These are phyloP conservation scores for Chrysina gloriosa DNA, from an alignment of 2,888 invertebrate genomes.

Conservation along the genomic window DNA sequence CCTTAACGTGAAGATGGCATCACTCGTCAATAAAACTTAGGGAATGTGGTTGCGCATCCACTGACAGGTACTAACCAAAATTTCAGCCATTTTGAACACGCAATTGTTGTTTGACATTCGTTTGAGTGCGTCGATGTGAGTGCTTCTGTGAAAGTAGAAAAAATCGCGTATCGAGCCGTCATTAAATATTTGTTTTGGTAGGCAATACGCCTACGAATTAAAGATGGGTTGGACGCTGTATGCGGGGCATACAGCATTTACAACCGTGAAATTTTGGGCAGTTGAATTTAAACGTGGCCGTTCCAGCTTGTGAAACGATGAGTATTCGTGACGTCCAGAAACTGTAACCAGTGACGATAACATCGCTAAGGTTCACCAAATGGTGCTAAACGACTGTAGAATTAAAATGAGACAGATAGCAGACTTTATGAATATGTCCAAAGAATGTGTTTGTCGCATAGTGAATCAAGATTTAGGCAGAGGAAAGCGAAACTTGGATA, in stretches of 20 bases:
- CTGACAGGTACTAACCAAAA: not conserved
- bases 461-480: constrained; percentile 47
- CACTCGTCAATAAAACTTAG: too few relatives aligned
- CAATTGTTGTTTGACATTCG: not conserved
- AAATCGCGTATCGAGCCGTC: not conserved
- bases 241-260: not conserved
- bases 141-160: constrained; percentile 1
- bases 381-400: constrained; percentile 46
- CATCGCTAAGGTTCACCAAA: constrained; percentile 44
- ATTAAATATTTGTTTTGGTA: too few relatives aligned
- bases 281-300: constrained; percentile 43
- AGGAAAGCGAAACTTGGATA: constrained; percentile 50
- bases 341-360: constrained; percentile 47
- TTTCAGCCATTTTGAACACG: not conserved
- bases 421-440: constrained; percentile 43
- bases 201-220: too few relatives aligned
- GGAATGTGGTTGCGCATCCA: not conserved
- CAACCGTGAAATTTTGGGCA: too few relatives aligned
- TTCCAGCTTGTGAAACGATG: constrained; percentile 42
- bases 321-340: constrained; percentile 41
- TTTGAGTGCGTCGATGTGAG: constrained; percentile 1
- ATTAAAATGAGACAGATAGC: constrained; percentile 46
- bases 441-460: constrained; percentile 45
- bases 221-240: not conserved
- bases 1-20: not conserved